phyloP scores from a whole-genome alignment of 2,888 invertebrate genomes.

The Boloria selene region DNA sequence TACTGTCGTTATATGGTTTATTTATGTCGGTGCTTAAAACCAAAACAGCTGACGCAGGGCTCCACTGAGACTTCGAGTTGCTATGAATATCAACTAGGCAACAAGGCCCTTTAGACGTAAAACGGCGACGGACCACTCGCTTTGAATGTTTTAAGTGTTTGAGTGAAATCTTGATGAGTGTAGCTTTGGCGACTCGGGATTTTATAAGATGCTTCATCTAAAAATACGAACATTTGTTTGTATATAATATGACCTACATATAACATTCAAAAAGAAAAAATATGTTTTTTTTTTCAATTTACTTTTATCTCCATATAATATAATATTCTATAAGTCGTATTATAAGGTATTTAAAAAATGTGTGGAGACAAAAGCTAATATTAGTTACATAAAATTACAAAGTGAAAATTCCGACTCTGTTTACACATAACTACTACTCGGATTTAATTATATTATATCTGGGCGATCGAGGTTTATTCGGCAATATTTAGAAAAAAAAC shows the following conservation, averaged over 20 bases:
- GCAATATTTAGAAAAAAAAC: too few relatives aligned
- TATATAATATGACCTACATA: conserved; percentile 11
- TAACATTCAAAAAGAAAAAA: neutral
- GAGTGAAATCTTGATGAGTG: conserved; percentile 35
- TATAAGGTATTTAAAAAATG: too few relatives aligned
- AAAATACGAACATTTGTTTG: conserved; percentile 13
- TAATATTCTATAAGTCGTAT: too few relatives aligned
- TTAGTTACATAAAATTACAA: too few relatives aligned
- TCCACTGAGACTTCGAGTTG: conserved; percentile 50
- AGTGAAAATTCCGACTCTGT: too few relatives aligned
- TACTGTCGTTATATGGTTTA: conserved; percentile 12
- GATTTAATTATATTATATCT: too few relatives aligned
- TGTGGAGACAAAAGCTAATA: too few relatives aligned
- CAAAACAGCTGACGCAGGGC: conserved; percentile 67
- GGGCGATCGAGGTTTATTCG: too few relatives aligned
- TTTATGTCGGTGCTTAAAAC: conserved; percentile 67
- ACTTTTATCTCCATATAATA: too few relatives aligned
- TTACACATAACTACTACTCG: too few relatives aligned
- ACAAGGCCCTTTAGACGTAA: conserved; percentile 48
- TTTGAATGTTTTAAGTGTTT: conserved; percentile 38
- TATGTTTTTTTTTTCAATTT: too few relatives aligned
- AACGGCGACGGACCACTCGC: conserved; percentile 48
- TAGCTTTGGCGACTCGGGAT: conserved; percentile 26
- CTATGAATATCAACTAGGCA: conserved; percentile 74
- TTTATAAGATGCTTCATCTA: conserved; percentile 23